phyloP scores from a whole-genome alignment of 1,140 invertebrate genomes.

The Apocrypta bakeri region DNA sequence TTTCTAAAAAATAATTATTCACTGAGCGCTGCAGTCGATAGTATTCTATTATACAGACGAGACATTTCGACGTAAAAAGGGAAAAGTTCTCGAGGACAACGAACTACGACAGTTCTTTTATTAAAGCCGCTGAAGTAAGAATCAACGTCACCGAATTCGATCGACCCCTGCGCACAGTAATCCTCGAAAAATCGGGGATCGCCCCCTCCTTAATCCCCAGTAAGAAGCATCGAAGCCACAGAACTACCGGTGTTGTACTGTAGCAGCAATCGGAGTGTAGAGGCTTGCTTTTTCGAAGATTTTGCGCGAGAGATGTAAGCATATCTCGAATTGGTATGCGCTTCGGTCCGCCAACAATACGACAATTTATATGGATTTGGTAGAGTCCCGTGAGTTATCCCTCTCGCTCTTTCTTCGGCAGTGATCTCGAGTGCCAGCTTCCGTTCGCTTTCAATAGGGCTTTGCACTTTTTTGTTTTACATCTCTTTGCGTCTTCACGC shows the following conservation, averaged over 20 bases:
- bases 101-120: slow-evolving; percentile 3
- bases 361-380: slow-evolving; percentile 74
- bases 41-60: too few species aligned
- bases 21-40: neutral
- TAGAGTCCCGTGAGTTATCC: slow-evolving; percentile 66
- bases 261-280: neutral
- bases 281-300: slow-evolving; percentile 56
- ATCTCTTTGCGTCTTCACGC: slow-evolving; percentile 50
- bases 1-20: neutral
- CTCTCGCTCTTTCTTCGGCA: slow-evolving; percentile 63
- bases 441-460: slow-evolving; percentile 70
- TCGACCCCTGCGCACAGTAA: slow-evolving; percentile 35
- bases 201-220: slow-evolving; percentile 39
- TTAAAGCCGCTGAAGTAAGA: slow-evolving; percentile 11
- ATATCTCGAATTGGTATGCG: slow-evolving; percentile 69
- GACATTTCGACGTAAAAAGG: neutral
- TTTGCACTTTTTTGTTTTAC: slow-evolving; percentile 53
- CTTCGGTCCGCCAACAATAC: slow-evolving; percentile 69
- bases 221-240: slow-evolving; percentile 45
- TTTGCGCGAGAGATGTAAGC: slow-evolving; percentile 59
- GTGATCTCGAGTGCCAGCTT: slow-evolving; percentile 71
- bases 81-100: neutral
- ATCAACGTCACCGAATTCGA: slow-evolving; percentile 37
- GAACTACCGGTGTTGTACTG: neutral
- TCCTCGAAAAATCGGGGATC: slow-evolving; percentile 40